Evolutionary conservation across 2,888 invertebrate species (phyloP).

Genomic region (Argyra leucocephala): DNA sequence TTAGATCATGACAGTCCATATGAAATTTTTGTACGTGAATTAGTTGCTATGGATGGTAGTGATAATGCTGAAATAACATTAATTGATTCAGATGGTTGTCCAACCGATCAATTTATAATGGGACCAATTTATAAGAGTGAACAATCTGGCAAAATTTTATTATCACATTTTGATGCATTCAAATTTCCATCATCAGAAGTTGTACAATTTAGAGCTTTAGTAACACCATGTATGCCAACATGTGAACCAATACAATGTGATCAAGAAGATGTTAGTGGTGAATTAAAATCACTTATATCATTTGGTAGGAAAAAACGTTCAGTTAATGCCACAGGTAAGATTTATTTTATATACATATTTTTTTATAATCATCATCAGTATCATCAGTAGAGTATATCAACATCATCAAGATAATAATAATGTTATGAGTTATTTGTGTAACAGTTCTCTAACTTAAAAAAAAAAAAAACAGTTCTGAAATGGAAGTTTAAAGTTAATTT

Average conservation of each 20-base stretch:
- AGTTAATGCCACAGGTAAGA: constrained; percentile 44
- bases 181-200: constrained; percentile 92
- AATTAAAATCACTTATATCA: constrained; percentile 70
- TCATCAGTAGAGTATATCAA: no score
- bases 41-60: constrained; percentile 89
- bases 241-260: constrained; percentile 89
- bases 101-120: constrained; percentile 90
- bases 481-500: no score
- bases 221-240: constrained; percentile 86
- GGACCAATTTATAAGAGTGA: constrained; percentile 79
- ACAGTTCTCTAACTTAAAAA: background rate
- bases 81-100: constrained; percentile 84
- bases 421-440: background rate
- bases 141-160: constrained; percentile 67
- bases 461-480: no score
- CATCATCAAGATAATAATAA: background rate
- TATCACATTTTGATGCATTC: constrained; percentile 90
- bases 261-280: constrained; percentile 71
- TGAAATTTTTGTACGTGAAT: constrained; percentile 88
- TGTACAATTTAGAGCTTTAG: constrained; percentile 89
- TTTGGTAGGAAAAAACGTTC: constrained; percentile 73
- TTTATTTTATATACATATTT: background rate
- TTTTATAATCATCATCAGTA: background rate
- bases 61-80: constrained; percentile 87
- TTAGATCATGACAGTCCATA: constrained; percentile 86